phyloP scores from a whole-genome alignment of 2,888 invertebrate species.

The Idaea aversata region DNA sequence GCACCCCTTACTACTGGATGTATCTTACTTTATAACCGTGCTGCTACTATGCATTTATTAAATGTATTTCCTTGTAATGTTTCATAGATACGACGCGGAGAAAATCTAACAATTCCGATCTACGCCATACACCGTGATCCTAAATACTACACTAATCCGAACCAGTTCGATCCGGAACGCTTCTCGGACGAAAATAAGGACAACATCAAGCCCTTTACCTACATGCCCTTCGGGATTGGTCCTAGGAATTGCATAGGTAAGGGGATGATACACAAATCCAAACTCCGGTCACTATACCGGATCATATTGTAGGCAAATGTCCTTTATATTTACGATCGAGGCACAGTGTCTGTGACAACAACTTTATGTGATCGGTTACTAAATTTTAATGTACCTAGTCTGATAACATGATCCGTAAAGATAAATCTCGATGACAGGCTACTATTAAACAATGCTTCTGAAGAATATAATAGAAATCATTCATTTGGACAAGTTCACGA shows the following conservation, averaged over 20 bases:
- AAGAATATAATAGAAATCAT: no score
- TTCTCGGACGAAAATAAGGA: constrained; percentile 80
- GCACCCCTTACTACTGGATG: background rate
- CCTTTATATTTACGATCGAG: background rate
- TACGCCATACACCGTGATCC: constrained; percentile 74
- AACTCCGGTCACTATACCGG: background rate
- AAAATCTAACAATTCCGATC: constrained; percentile 54
- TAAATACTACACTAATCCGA: constrained; percentile 74
- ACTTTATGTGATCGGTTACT: background rate
- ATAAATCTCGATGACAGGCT: no score
- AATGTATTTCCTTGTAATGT: background rate
- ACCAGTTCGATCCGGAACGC: constrained; percentile 80
- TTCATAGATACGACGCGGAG: constrained; percentile 50
- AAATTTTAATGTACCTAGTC: no score
- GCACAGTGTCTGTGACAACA: background rate
- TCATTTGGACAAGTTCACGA: no score
- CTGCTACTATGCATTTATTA: background rate
- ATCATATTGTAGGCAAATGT: background rate
- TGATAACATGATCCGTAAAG: no score
- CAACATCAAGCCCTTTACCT: constrained; percentile 52
- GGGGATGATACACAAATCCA: constrained; percentile 7
- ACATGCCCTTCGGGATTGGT: constrained; percentile 80
- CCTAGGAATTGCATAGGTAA: constrained; percentile 83
- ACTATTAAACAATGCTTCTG: no score
- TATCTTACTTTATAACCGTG: background rate